Evolutionary conservation across 2,113 vertebrate species (phyloP).

Genomic region (Upupa epops): DNA sequence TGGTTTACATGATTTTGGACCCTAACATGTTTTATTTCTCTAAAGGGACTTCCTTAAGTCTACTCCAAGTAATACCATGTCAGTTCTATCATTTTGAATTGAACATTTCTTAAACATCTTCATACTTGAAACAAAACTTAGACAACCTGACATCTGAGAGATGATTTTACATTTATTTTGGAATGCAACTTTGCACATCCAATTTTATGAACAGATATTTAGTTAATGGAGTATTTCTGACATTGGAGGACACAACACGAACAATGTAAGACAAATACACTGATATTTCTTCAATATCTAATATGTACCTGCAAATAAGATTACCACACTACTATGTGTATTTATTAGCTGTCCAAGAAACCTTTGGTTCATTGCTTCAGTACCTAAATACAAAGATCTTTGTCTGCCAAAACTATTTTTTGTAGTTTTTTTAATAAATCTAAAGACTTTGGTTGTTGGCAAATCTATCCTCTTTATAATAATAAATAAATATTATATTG

Average conservation of each 20-base stretch:
- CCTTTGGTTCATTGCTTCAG: background rate
- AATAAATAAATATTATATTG: background rate
- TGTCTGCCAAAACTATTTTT: background rate
- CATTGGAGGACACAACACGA: background rate
- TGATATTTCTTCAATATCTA: background rate
- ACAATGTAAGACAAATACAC: background rate
- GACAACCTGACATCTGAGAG: background rate
- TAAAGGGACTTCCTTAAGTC: background rate
- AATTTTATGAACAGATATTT: background rate
- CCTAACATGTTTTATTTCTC: background rate
- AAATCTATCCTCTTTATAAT: background rate
- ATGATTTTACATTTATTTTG: background rate
- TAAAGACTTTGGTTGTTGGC: background rate
- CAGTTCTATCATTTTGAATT: background rate
- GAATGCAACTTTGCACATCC: background rate
- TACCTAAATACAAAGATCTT: background rate
- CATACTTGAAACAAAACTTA: background rate
- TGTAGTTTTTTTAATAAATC: background rate
- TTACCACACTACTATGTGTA: fast-evolving
- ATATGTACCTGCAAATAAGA: background rate
- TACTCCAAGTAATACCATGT: background rate
- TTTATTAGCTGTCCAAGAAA: background rate
- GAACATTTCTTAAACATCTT: background rate
- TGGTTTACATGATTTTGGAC: background rate
- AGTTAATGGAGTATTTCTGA: background rate